phyloP scores from a whole-genome alignment of 2,113 vertebrate species.

The Phrynosoma blainvillii region DNA sequence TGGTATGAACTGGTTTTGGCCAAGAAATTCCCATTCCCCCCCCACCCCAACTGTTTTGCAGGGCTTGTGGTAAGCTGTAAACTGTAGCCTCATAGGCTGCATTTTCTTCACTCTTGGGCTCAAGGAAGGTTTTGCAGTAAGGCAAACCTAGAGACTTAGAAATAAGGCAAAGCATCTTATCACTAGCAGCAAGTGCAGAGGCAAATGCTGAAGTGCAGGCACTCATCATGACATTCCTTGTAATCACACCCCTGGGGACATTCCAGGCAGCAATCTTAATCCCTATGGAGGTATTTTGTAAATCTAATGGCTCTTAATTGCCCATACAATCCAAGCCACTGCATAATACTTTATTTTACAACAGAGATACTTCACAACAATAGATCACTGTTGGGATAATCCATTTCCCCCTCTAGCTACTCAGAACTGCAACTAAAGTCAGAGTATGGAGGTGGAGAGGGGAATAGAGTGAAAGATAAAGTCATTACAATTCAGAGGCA shows the following conservation, averaged over 20 bases:
- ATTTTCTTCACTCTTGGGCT: not conserved
- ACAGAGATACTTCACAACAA: not conserved
- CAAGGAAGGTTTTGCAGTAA: not conserved
- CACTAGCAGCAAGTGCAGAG: too few relatives aligned
- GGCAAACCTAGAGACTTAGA: not conserved
- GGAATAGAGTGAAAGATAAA: too few relatives aligned
- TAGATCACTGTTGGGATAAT: not conserved
- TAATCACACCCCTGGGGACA: not conserved
- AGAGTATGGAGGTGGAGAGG: not conserved
- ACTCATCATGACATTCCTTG: not conserved
- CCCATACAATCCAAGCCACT: not conserved
- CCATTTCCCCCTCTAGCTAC: not conserved
- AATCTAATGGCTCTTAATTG: not conserved
- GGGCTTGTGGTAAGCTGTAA: too few relatives aligned
- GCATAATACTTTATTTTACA: not conserved
- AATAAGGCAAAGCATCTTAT: not conserved
- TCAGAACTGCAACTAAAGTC: not conserved
- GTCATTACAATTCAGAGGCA: not conserved
- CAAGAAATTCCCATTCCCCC: too few relatives aligned
- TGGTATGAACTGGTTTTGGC: too few relatives aligned
- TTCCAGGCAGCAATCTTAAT: not conserved
- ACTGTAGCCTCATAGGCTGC: too few relatives aligned
- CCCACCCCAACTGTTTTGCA: too few relatives aligned
- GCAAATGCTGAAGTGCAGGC: not conserved
- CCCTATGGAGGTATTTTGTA: not conserved